These are phyloP conservation scores for Crotalus viridis DNA, from an alignment of 2,113 vertebrate species.

Conservation along the genomic window DNA sequence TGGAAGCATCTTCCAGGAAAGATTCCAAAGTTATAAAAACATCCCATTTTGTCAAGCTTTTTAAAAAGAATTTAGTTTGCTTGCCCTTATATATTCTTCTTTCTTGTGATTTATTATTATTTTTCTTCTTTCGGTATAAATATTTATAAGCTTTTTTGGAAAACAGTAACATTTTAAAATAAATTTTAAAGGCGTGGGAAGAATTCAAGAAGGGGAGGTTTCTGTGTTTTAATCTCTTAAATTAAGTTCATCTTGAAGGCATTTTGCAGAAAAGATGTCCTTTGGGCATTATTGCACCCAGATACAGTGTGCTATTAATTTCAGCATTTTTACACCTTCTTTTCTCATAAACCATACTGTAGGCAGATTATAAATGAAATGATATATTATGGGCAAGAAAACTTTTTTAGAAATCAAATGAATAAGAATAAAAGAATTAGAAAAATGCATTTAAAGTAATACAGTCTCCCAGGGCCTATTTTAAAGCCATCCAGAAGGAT, in stretches of 20 bases:
- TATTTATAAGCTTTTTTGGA: neutral
- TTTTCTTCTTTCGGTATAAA: neutral
- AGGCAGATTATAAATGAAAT: neutral
- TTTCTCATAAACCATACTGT: neutral
- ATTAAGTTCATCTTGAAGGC: neutral
- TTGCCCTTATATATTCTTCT: neutral
- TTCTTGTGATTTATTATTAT: neutral
- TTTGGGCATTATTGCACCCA: neutral
- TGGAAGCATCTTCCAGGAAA: neutral
- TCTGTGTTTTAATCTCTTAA: neutral
- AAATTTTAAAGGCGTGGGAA: neutral
- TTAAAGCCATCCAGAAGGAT: neutral
- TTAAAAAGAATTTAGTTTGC: neutral
- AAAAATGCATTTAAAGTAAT: neutral
- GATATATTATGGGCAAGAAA: neutral
- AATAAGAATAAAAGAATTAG: neutral
- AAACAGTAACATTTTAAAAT: neutral
- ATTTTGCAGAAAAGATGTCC: neutral
- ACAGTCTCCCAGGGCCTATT: neutral
- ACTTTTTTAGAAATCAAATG: neutral
- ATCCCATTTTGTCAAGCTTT: neutral
- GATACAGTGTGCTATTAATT: neutral
- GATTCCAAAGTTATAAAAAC: neutral
- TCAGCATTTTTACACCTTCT: neutral
- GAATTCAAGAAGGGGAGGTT: neutral